Conservation (phyloP, 2,888 invertebrate genomes). For the Cabera pusaria region DNA sequence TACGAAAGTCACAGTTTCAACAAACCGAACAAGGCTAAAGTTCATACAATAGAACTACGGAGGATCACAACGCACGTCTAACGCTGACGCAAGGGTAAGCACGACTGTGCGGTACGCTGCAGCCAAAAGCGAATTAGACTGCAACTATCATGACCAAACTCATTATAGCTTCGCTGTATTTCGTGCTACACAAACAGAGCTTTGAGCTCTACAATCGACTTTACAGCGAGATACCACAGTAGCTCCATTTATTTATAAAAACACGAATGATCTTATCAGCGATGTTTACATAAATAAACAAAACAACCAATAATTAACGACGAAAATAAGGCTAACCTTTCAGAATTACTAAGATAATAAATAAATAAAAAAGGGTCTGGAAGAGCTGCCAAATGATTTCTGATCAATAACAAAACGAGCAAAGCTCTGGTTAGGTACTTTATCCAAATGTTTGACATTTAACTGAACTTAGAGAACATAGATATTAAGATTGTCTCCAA, state of each 20-base stretch:
- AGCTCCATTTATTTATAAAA: not conserved
- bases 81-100: conserved; percentile 51
- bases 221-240: conserved; percentile 4
- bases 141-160: conserved; percentile 39
- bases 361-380: conserved; percentile 24
- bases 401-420: conserved; percentile 31
- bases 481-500: no score
- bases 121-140: conserved; percentile 42
- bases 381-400: conserved; percentile 30
- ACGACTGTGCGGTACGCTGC: conserved; percentile 52
- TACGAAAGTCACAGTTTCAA: conserved; percentile 39
- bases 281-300: conserved; percentile 11
- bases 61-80: conserved; percentile 49
- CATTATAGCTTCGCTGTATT: conserved; percentile 17
- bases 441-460: conserved; percentile 3
- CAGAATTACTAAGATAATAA: conserved; percentile 16
- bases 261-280: conserved; percentile 2
- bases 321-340: conserved; percentile 28
- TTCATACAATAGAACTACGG: conserved; percentile 13
- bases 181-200: conserved; percentile 9
- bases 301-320: conserved; percentile 20
- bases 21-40: conserved; percentile 24
- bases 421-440: conserved; percentile 11
- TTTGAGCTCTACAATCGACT: conserved; percentile 1
- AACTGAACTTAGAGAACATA: no score